phyloP scores from a whole-genome alignment of 2,888 invertebrate genomes.

The Conistra vaccinii region DNA sequence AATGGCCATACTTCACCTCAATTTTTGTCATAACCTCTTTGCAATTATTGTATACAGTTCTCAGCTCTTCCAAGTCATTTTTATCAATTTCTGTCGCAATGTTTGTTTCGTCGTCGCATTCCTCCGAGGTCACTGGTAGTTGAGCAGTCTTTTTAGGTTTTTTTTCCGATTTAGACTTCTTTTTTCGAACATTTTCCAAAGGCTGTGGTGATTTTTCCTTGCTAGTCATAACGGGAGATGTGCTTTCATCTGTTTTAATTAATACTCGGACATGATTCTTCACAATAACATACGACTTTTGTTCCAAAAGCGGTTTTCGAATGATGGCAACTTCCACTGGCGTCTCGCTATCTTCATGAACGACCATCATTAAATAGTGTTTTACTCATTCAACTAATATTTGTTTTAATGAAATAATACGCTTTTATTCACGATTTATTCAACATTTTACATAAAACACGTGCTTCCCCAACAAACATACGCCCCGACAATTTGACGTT shows the following conservation, averaged over 20 bases:
- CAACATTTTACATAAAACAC: slow-evolving; percentile 30
- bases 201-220: slow-evolving; percentile 42
- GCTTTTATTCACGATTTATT: neutral
- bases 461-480: slow-evolving; percentile 27
- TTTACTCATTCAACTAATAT: slow-evolving; percentile 10
- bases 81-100: slow-evolving; percentile 26
- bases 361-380: slow-evolving; percentile 72
- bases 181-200: slow-evolving; percentile 29
- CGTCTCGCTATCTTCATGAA: slow-evolving; percentile 72
- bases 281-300: slow-evolving; percentile 75
- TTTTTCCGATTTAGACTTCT: slow-evolving; percentile 44
- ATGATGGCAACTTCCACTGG: slow-evolving; percentile 68
- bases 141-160: slow-evolving; percentile 40
- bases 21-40: slow-evolving; percentile 81
- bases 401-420: neutral
- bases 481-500: slow-evolving; percentile 40
- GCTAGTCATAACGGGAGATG: slow-evolving; percentile 17
- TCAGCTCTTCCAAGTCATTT: slow-evolving; percentile 81
- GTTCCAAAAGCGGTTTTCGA: slow-evolving; percentile 67
- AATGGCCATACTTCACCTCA: slow-evolving; percentile 84
- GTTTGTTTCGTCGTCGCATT: slow-evolving; percentile 17
- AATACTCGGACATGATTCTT: slow-evolving; percentile 78
- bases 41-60: slow-evolving; percentile 80
- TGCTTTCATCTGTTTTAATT: slow-evolving; percentile 46
- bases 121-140: slow-evolving; percentile 15